Evolutionary conservation across 2,797 vertebrate genomes (phyloP).

Genomic region (Tokudaia tokunoshimensis): DNA sequence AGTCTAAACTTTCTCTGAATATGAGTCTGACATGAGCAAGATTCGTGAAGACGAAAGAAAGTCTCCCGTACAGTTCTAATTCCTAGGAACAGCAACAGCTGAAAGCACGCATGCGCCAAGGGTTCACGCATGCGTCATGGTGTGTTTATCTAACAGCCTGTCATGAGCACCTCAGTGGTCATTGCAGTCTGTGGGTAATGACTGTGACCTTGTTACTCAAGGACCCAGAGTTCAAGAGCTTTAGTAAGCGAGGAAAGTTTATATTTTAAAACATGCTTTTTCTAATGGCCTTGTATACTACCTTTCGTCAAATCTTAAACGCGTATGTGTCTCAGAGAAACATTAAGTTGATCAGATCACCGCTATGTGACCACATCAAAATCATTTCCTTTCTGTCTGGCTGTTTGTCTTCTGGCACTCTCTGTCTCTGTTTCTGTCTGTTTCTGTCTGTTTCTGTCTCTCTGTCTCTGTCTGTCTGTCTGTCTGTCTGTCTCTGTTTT

Average conservation of each 20-base stretch:
- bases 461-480: background rate
- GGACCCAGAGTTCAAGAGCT: background rate
- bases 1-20: slow-evolving; percentile 9
- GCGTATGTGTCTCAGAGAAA: rapidly evolving
- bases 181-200: rapidly evolving
- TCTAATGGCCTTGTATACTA: background rate
- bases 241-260: background rate
- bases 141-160: background rate
- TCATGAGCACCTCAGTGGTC: background rate
- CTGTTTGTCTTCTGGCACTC: background rate
- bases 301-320: background rate
- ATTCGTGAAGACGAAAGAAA: background rate
- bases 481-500: background rate
- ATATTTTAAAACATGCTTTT: background rate
- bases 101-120: background rate
- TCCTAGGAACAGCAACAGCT: background rate
- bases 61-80: background rate
- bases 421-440: background rate
- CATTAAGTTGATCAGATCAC: background rate
- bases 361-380: background rate
- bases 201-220: background rate
- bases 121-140: too few relatives aligned
- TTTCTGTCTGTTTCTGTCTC: background rate
- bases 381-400: background rate
- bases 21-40: background rate